phyloP scores from a whole-genome alignment of 2,113 vertebrate genomes.

The Amazona vittata region DNA sequence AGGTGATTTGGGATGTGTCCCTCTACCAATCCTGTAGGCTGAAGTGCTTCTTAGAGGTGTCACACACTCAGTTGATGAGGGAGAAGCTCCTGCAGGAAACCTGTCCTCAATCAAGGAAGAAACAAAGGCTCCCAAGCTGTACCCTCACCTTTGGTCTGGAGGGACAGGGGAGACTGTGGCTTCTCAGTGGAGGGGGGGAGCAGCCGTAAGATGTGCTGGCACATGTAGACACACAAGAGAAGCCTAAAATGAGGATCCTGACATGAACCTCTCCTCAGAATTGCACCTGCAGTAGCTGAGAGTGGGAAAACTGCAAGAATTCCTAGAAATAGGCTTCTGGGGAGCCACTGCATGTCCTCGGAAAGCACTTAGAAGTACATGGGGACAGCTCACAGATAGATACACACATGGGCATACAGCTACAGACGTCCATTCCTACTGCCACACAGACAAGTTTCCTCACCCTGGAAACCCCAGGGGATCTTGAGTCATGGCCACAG shows the following conservation, averaged over 20 bases:
- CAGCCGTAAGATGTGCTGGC: background rate
- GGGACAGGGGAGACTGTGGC: background rate
- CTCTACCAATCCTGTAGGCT: background rate
- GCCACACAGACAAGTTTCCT: background rate
- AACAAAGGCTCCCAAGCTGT: background rate
- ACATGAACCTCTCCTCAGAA: background rate
- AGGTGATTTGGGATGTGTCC: background rate
- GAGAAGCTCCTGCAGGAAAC: background rate
- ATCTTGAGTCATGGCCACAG: background rate
- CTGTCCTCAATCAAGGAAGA: background rate
- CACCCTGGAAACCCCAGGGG: background rate
- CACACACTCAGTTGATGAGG: accelerated
- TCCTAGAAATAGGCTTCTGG: background rate
- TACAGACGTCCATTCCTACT: background rate
- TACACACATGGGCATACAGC: accelerated
- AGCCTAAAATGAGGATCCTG: background rate
- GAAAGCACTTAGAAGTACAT: background rate
- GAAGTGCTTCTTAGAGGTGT: background rate
- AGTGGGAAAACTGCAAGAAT: background rate
- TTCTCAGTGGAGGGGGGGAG: accelerated
- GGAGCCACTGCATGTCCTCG: background rate
- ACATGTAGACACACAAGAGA: background rate
- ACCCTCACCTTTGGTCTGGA: background rate
- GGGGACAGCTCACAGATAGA: background rate
- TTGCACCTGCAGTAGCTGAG: background rate